Conservation (phyloP, 92 coral and sea anemone genomes). For the Nematostella vectensis region DNA sequence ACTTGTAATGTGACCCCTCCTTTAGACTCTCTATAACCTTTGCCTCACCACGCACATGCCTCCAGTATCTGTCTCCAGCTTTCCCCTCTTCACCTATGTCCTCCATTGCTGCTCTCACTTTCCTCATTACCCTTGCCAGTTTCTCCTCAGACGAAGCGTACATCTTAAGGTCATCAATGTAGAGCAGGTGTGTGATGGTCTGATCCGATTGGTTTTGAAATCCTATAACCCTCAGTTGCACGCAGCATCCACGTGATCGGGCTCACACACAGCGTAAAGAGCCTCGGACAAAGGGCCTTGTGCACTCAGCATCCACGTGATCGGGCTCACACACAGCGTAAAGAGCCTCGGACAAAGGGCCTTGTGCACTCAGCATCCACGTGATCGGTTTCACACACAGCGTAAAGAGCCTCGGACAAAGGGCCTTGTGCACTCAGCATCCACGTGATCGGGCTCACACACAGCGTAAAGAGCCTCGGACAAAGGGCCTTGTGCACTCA, state of each 20-base stretch:
- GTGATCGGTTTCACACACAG: not conserved
- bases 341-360: too few species aligned
- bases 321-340: too few species aligned
- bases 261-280: too few species aligned
- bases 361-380: not conserved
- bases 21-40: not conserved
- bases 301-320: too few species aligned
- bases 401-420: too few species aligned
- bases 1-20: constrained; percentile 8
- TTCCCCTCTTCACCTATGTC: constrained; percentile 7
- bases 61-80: not conserved
- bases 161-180: not conserved
- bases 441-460: too few species aligned
- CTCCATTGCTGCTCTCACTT: not conserved
- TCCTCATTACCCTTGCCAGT: not conserved
- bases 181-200: not conserved
- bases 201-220: not conserved
- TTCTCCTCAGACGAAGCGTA: not conserved
- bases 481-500: too few species aligned
- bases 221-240: not conserved
- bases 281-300: too few species aligned
- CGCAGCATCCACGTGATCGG: not conserved
- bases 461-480: too few species aligned
- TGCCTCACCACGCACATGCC: not conserved
- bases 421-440: too few species aligned